Percentiles rank a stretch among this genome's conserved stretches.
Conservation (phyloP, 2,888 invertebrate species). For the Leptopilina syphax region DNA sequence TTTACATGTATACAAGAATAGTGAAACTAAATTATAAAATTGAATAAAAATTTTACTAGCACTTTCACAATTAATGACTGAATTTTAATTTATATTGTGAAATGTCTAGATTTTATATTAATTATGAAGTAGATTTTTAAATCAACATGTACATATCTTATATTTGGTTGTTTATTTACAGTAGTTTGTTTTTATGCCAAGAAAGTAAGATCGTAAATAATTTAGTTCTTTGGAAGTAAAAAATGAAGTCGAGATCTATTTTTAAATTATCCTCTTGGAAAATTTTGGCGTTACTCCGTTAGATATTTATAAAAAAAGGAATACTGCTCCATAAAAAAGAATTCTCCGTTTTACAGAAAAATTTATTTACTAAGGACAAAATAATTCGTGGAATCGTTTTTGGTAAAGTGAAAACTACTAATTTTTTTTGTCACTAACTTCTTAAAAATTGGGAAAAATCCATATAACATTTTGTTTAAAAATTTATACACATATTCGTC, state of each 20-base stretch:
- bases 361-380: too few species aligned
- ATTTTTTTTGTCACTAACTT: not conserved
- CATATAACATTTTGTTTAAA: not conserved
- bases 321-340: too few species aligned
- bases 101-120: constrained; percentile 50
- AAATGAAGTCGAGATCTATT: too few species aligned
- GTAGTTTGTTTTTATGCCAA: not conserved
- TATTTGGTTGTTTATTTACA: constrained; percentile 18
- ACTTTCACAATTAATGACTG: constrained; percentile 30
- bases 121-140: constrained; percentile 51
- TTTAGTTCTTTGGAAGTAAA: not conserved
- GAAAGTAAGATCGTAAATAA: not conserved
- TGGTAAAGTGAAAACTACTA: not conserved
- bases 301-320: too few species aligned
- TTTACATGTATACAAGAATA: constrained; percentile 71
- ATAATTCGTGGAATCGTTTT: not conserved
- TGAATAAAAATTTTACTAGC: constrained; percentile 52
- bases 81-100: constrained; percentile 51
- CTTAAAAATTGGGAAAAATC: not conserved
- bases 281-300: too few species aligned
- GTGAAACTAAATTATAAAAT: constrained; percentile 46
- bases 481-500: not conserved
- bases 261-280: too few species aligned
- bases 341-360: too few species aligned
- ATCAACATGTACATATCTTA: constrained; percentile 45